These are phyloP conservation scores for Masnerella sp. DNA, from an alignment of 2,888 invertebrate species.

Conservation along the genomic window DNA sequence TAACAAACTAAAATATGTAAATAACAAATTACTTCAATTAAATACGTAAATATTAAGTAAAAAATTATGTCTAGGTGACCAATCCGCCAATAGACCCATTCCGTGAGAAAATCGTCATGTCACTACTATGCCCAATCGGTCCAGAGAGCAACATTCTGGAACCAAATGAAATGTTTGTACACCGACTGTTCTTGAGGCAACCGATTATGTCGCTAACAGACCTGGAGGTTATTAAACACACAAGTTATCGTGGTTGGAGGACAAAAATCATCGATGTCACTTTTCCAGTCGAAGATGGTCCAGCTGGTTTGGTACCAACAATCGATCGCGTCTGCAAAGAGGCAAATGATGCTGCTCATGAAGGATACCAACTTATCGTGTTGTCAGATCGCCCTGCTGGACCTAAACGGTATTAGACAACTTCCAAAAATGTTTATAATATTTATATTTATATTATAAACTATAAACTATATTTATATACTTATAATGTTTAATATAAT, in stretches of 20 bases:
- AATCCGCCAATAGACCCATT: conserved; percentile 99
- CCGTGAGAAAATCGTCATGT: conserved; percentile 99
- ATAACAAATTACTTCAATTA: too few species aligned
- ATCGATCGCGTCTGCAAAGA: conserved; percentile 88
- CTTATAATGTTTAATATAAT: too few species aligned
- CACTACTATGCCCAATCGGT: conserved; percentile 96
- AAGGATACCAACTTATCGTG: conserved; percentile 90
- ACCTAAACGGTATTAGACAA: conserved; percentile 76
- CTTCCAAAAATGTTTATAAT: too few species aligned
- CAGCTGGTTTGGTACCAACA: conserved; percentile 87
- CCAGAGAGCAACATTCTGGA: conserved; percentile 96
- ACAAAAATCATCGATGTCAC: conserved; percentile 93
- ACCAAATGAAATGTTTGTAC: conserved; percentile 91
- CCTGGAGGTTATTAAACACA: conserved; percentile 90
- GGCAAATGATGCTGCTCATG: conserved; percentile 87
- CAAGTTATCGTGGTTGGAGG: conserved; percentile 92
- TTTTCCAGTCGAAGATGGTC: conserved; percentile 87
- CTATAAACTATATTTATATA: too few species aligned
- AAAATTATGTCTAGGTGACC: conserved; percentile 82
- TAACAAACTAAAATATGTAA: too few species aligned
- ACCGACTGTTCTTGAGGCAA: conserved; percentile 94
- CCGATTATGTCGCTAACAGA: conserved; percentile 96
- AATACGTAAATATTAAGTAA: too few species aligned
- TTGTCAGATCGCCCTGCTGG: conserved; percentile 89
- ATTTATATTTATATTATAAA: neutral